Percentiles rank a stretch among this genome's conserved stretches.
These are phyloP conservation scores for Tretioscincus oriximinensis DNA, from an alignment of 2,113 vertebrate genomes.

Conservation along the genomic window DNA sequence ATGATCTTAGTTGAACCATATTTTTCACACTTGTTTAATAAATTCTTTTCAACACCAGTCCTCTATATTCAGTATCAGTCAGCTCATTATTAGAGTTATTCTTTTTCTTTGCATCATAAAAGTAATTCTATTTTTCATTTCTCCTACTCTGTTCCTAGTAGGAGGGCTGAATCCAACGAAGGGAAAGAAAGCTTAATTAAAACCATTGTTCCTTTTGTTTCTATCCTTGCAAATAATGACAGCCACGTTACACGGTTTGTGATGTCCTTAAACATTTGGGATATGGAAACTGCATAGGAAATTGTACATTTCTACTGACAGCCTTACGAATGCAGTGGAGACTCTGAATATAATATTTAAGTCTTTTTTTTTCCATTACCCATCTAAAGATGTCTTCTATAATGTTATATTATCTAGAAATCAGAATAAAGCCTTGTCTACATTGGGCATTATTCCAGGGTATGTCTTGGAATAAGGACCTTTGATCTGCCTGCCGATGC, in stretches of 20 bases:
- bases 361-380: not conserved
- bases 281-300: not conserved
- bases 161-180: constrained; percentile 27
- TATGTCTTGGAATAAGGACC: no score
- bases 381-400: not conserved
- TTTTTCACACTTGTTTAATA: constrained; percentile 3
- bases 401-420: not conserved
- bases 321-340: not conserved
- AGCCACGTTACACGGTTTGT: not conserved
- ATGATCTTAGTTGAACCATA: not conserved
- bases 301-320: not conserved
- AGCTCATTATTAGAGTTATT: constrained; percentile 18
- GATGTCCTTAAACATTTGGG: not conserved
- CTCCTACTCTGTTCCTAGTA: constrained; percentile 29
- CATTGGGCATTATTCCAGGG: not conserved
- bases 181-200: constrained; percentile 30
- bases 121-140: constrained; percentile 24
- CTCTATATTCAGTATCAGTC: not conserved
- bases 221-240: not conserved
- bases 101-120: not conserved
- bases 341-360: not conserved
- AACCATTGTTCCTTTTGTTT: constrained; percentile 24
- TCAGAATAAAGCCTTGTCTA: not conserved
- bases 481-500: no score
- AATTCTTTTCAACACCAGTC: not conserved